phyloP scores from a whole-genome alignment of 2,888 invertebrate genomes.

The Keiferia lycopersicella region DNA sequence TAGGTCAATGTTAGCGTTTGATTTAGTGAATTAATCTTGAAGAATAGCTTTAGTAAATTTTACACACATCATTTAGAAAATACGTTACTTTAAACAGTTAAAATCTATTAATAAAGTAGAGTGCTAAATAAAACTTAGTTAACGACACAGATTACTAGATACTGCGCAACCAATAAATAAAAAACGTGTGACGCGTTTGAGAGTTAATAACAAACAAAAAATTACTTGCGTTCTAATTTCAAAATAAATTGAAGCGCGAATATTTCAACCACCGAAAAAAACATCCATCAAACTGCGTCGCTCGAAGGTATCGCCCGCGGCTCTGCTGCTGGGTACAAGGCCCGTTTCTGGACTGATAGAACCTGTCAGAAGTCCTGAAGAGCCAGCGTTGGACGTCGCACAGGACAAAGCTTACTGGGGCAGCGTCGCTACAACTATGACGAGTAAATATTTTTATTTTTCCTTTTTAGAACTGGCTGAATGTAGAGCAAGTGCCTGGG shows the following conservation, averaged over 20 bases:
- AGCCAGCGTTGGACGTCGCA: slow-evolving; percentile 75
- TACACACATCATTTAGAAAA: not conserved
- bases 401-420: slow-evolving; percentile 78
- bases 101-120: not conserved
- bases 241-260: slow-evolving; percentile 30
- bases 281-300: slow-evolving; percentile 71
- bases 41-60: not conserved
- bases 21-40: not conserved
- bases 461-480: slow-evolving; percentile 18
- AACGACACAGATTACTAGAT: slow-evolving; percentile 19
- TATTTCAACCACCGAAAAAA: slow-evolving; percentile 25
- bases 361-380: slow-evolving; percentile 72
- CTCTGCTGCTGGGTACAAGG: slow-evolving; percentile 81
- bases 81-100: not conserved
- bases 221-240: slow-evolving; percentile 33
- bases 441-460: slow-evolving; percentile 50
- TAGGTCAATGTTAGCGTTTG: slow-evolving; percentile 50
- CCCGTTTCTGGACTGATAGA: slow-evolving; percentile 77
- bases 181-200: not conserved
- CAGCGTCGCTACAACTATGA: slow-evolving; percentile 68
- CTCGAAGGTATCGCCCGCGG: slow-evolving; percentile 75
- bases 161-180: not conserved
- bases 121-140: slow-evolving; percentile 41
- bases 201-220: too few relatives aligned
- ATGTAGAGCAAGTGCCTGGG: not conserved